Conservation (phyloP, 64 coral and sea anemone species). For the Acropora tenuis region DNA sequence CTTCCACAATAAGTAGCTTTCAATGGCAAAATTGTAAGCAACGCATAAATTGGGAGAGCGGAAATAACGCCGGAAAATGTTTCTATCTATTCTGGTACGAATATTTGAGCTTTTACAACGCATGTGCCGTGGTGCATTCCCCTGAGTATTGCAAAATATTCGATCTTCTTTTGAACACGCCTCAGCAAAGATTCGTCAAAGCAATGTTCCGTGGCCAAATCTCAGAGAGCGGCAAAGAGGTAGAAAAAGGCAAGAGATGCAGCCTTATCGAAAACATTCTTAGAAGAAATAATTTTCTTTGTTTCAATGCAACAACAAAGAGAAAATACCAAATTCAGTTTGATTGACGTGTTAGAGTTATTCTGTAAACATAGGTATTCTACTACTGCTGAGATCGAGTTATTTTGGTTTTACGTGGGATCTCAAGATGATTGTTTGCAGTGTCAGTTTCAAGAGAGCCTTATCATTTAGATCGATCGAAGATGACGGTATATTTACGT, state of each 20-base stretch:
- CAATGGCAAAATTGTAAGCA: constrained; percentile 30
- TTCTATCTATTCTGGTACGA: background rate
- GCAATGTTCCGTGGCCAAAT: background rate
- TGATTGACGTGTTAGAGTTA: background rate
- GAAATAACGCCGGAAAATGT: constrained; percentile 35
- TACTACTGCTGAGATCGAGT: too few species aligned
- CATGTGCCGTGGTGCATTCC: constrained; percentile 37
- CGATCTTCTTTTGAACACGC: background rate
- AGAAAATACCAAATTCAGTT: background rate
- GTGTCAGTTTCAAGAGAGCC: too few species aligned
- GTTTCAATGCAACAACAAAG: background rate
- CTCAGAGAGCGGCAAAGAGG: background rate
- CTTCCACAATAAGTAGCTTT: background rate
- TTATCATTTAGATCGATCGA: background rate
- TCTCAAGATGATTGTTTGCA: too few species aligned
- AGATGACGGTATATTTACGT: background rate
- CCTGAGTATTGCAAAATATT: constrained; percentile 43
- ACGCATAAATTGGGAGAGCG: background rate
- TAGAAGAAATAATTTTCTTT: background rate
- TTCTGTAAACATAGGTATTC: background rate
- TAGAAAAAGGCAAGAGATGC: background rate
- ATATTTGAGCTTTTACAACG: background rate
- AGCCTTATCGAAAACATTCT: background rate
- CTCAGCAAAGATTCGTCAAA: too few species aligned
- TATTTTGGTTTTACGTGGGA: too few species aligned